Base-by-base conservation (phyloP, 2,888 invertebrate species). In the Apotomis turbidana region DNA sequence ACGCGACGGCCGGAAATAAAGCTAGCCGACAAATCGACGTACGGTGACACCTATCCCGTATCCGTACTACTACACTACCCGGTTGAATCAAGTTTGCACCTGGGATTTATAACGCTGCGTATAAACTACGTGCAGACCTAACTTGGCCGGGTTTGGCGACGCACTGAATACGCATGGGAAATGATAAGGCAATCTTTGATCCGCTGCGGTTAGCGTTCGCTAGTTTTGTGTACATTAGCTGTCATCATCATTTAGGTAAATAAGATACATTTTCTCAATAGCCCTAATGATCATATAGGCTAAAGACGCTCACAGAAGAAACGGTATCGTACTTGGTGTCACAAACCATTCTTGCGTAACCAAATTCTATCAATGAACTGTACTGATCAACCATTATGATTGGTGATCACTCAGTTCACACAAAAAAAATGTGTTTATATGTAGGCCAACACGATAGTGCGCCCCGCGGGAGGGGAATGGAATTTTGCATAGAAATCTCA, bases 1-100 rank as follows among this genome's bases (percentile, higher is more conserved):
- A 87, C 84, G 86, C 87, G 91, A 90, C 91, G 85, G 84, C 83
- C 90, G 91, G 91, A 92, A 91, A 92, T 93, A 90, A 90, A 91
- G 86, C 88, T 84, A 84, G 87, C 83, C 87, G 85, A 85, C 86
- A 84, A 83, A 85, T 84, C 85, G 83, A 83, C 83, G 79, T 76
- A 75, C 12, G 67, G 62, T 61, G 71, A 55, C 71, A 71, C 60
- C 66, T 64, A 54, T 52, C 62, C 62, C 60, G 46, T 27, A 15
- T 52, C 9, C 51, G 9, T 49, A 6, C 49, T 9, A 10, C 49
- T 49, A 49, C 10, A 10, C 9, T 49, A 49, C 9, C 9, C 9
- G 9, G 6, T 49, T 49, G 49, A 49, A 9, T 10, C 1, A 49
- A 3, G 49, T 49, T 49, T 49, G 49, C 49, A 49, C 49, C 49